These are phyloP conservation scores for Coleophora deauratella DNA, from an alignment of 2,888 invertebrate species.

Conservation along the genomic window DNA sequence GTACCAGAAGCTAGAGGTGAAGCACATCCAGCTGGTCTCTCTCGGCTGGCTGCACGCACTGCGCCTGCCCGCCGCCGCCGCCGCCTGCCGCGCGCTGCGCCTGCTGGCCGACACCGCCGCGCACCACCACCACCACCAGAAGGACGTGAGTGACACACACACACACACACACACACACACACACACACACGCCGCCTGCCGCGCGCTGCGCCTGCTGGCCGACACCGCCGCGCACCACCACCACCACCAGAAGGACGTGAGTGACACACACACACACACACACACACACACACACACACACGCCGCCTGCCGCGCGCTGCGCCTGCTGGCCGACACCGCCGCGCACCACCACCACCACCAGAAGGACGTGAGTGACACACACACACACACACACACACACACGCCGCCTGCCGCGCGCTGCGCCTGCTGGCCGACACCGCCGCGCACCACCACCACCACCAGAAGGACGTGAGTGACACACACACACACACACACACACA, in stretches of 20 bases:
- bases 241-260: conserved; percentile 7
- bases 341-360: too few relatives aligned
- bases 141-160: conserved; percentile 81
- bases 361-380: too few relatives aligned
- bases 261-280: not conserved
- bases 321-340: too few relatives aligned
- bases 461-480: conserved; percentile 1
- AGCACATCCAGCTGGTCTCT: conserved; percentile 95
- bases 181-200: not conserved
- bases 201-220: too few relatives aligned
- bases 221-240: too few relatives aligned
- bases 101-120: conserved; percentile 84
- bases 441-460: not conserved
- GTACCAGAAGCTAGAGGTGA: conserved; percentile 88
- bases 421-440: not conserved
- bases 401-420: not conserved
- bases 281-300: not conserved
- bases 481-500: not conserved
- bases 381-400: too few relatives aligned
- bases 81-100: conserved; percentile 79
- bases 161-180: not conserved
- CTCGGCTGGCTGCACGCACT: conserved; percentile 89
- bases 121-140: conserved; percentile 91
- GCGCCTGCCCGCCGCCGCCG: conserved; percentile 81
- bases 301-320: too few relatives aligned